phyloP scores from a whole-genome alignment of 2,113 vertebrate species.

The Meles meles region DNA sequence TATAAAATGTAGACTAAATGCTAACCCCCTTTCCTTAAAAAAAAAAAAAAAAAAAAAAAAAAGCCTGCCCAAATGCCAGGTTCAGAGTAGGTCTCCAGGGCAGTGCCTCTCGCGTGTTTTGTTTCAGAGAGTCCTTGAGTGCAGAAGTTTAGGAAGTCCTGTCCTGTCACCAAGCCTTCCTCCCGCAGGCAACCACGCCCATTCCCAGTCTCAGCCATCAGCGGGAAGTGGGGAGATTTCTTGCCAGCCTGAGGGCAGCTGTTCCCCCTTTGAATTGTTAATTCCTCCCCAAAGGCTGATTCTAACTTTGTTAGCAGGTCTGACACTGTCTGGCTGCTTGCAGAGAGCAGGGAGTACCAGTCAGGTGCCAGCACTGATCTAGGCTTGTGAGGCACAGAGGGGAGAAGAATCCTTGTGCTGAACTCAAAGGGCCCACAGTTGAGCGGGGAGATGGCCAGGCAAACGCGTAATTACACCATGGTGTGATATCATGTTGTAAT shows the following conservation, averaged over 20 bases:
- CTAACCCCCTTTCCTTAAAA: background rate
- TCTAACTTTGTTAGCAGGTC: constrained; percentile 41
- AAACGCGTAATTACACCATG: background rate
- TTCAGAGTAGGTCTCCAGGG: background rate
- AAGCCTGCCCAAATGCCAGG: background rate
- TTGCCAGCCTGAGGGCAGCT: background rate
- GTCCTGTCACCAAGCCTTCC: background rate
- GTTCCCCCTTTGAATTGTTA: constrained; percentile 22
- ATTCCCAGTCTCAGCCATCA: background rate
- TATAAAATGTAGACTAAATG: background rate
- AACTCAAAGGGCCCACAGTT: background rate
- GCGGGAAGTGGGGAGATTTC: background rate
- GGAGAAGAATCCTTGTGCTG: background rate
- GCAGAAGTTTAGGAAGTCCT: background rate
- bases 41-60: background rate
- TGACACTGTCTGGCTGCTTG: constrained; percentile 19
- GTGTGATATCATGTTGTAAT: background rate
- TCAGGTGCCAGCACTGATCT: background rate
- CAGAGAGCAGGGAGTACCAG: background rate
- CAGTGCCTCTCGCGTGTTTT: background rate
- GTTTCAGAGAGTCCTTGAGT: background rate
- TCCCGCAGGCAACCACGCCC: background rate
- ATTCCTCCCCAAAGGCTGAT: background rate
- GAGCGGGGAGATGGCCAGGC: background rate
- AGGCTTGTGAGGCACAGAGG: background rate